Conservation (phyloP, 2,888 invertebrate species). For the Neria commutata region DNA sequence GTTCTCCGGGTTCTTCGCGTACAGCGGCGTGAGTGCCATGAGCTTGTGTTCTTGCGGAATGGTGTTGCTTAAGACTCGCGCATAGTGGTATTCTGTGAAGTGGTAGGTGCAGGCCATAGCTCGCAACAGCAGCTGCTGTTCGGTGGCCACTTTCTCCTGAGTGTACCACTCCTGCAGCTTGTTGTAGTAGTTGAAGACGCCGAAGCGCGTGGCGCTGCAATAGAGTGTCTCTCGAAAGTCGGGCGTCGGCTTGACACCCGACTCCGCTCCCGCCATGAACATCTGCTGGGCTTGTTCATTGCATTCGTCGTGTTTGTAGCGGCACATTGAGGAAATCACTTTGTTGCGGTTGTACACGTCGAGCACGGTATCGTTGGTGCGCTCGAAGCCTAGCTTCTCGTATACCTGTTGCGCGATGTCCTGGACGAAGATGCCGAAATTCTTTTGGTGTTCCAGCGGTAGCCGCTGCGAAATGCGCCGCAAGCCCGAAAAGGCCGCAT, state of each 20-base stretch:
- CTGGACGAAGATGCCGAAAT: constrained; percentile 59
- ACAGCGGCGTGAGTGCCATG: constrained; percentile 58
- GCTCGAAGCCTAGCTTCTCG: constrained; percentile 62
- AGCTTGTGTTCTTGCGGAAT: constrained; percentile 37
- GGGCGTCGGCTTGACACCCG: constrained; percentile 29
- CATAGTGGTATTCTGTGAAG: constrained; percentile 62
- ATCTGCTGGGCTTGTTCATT: constrained; percentile 57
- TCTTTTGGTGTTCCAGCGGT: constrained; percentile 34
- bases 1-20: constrained; percentile 63
- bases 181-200: constrained; percentile 66
- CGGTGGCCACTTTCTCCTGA: constrained; percentile 67
- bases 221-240: constrained; percentile 47
- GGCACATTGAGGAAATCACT: constrained; percentile 70
- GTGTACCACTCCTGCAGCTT: constrained; percentile 68
- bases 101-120: constrained; percentile 73
- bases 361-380: constrained; percentile 63
- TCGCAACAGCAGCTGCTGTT: constrained; percentile 69
- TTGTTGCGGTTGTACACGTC: constrained; percentile 67
- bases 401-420: constrained; percentile 63
- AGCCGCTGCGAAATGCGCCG: constrained; percentile 36
- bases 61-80: constrained; percentile 60
- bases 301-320: constrained; percentile 67
- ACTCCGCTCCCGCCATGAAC: constrained; percentile 40
- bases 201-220: constrained; percentile 38
- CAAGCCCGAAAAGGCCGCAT: constrained; percentile 64